Percentiles rank a stretch among this genome's conserved stretches.
Conservation (phyloP, 2,888 invertebrate species). For the Xanthorhoe designata region DNA sequence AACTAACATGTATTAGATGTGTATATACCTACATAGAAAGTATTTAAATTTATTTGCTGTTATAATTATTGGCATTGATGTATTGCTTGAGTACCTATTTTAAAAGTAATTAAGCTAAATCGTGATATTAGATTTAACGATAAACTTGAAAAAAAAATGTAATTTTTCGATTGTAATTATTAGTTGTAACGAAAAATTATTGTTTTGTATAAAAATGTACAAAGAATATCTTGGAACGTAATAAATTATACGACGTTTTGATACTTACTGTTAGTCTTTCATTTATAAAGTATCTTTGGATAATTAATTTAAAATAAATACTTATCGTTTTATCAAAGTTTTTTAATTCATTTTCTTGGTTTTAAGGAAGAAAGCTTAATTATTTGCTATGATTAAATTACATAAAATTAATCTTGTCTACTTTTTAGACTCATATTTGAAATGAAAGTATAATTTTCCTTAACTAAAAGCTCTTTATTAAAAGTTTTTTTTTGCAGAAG, state of each 20-base stretch:
- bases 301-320: constrained; percentile 44
- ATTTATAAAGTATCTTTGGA: constrained; percentile 47
- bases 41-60: constrained; percentile 67
- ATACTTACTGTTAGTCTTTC: constrained; percentile 76
- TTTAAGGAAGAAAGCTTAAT: constrained; percentile 11
- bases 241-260: constrained; percentile 86
- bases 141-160: constrained; percentile 82
- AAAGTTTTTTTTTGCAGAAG: background rate
- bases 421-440: constrained; percentile 14
- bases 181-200: constrained; percentile 81
- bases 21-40: constrained; percentile 32
- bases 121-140: constrained; percentile 85
- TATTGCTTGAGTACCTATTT: constrained; percentile 78
- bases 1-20: constrained; percentile 40
- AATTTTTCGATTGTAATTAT: constrained; percentile 85
- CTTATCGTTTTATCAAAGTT: constrained; percentile 38
- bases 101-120: constrained; percentile 82
- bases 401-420: constrained; percentile 10
- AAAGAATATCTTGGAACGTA: constrained; percentile 82
- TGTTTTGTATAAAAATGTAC: constrained; percentile 85
- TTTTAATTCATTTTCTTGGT: constrained; percentile 35
- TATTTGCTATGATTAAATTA: constrained; percentile 18
- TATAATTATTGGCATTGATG: constrained; percentile 72
- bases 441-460: background rate
- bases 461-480: background rate